These are phyloP conservation scores for Psephotus haematonotus DNA, from an alignment of 2,113 vertebrate genomes.

Conservation along the genomic window DNA sequence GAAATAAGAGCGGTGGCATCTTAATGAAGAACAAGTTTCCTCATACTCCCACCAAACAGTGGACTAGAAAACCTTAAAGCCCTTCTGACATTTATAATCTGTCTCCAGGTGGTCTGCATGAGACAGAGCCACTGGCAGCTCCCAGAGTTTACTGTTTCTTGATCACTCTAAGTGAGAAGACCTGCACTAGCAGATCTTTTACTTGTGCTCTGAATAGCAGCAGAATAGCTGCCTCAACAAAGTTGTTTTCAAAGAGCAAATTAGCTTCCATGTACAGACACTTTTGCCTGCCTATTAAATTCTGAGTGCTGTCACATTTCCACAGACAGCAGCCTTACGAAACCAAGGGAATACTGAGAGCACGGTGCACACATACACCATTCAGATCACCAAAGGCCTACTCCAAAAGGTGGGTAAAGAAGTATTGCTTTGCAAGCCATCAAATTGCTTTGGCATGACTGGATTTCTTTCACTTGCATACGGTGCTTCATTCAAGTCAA, in stretches of 20 bases:
- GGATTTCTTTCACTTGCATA: not conserved
- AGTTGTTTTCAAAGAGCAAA: not conserved
- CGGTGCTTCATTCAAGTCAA: not conserved
- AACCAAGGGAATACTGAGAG: not conserved
- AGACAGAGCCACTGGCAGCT: not conserved
- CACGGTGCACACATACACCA: not conserved
- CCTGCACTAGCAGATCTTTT: not conserved
- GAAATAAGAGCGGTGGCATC: not conserved
- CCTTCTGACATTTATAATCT: not conserved
- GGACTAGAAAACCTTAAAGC: not conserved
- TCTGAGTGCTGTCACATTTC: not conserved
- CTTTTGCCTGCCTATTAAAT: not conserved
- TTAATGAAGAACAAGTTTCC: not conserved
- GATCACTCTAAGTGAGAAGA: not conserved
- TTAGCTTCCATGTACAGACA: not conserved
- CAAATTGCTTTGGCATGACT: not conserved
- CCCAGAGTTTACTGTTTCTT: not conserved
- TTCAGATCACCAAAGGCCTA: not conserved
- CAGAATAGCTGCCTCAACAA: not conserved
- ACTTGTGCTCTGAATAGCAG: not conserved
- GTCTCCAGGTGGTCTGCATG: not conserved
- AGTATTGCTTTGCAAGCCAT: not conserved
- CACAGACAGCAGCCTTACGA: not conserved
- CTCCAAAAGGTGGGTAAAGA: not conserved
- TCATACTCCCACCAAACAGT: not conserved